A percentile compares a stretch with the other conserved stretches of the same genome.
Evolutionary conservation across 2,888 invertebrate genomes (phyloP).

Genomic region (Platypus cylindrus): DNA sequence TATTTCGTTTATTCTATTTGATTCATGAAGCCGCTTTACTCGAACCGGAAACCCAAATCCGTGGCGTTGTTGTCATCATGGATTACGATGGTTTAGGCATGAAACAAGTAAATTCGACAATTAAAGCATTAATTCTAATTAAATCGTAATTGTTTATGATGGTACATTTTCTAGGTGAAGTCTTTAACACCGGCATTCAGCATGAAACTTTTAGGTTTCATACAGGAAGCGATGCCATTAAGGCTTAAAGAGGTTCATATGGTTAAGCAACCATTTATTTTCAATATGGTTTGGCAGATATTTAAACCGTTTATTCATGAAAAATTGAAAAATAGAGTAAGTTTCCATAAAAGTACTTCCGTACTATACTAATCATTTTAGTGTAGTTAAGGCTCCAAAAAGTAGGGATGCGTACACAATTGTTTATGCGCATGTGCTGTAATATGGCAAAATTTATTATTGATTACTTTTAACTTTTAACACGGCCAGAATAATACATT

Average conservation of each 20-base stretch:
- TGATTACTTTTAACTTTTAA: too few species aligned
- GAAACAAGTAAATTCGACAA: slow-evolving; percentile 45
- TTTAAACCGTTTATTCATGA: slow-evolving; percentile 74
- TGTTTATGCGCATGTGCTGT: too few species aligned
- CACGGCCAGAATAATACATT: too few species aligned
- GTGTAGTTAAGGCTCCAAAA: too few species aligned
- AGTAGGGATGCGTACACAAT: too few species aligned
- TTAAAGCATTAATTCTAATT: slow-evolving; percentile 23
- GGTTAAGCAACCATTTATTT: slow-evolving; percentile 72
- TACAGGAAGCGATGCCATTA: slow-evolving; percentile 78
- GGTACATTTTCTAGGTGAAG: slow-evolving; percentile 9
- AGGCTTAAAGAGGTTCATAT: slow-evolving; percentile 76
- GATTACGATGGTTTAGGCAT: slow-evolving; percentile 67
- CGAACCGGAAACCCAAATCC: slow-evolving; percentile 68
- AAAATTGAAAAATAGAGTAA: slow-evolving; percentile 63
- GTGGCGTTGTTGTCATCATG: slow-evolving; percentile 70
- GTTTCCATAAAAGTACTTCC: too few species aligned
- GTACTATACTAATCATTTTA: too few species aligned
- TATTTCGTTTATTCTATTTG: slow-evolving; percentile 68
- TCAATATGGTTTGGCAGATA: slow-evolving; percentile 72
- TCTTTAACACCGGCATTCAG: slow-evolving; percentile 58
- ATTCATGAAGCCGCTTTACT: slow-evolving; percentile 66
- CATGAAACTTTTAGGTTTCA: slow-evolving; percentile 62
- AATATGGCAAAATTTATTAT: too few species aligned
- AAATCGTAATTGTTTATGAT: neutral